Evolutionary conservation across 1,140 invertebrate genomes (phyloP).

Genomic region (Meloidogyne exigua): DNA sequence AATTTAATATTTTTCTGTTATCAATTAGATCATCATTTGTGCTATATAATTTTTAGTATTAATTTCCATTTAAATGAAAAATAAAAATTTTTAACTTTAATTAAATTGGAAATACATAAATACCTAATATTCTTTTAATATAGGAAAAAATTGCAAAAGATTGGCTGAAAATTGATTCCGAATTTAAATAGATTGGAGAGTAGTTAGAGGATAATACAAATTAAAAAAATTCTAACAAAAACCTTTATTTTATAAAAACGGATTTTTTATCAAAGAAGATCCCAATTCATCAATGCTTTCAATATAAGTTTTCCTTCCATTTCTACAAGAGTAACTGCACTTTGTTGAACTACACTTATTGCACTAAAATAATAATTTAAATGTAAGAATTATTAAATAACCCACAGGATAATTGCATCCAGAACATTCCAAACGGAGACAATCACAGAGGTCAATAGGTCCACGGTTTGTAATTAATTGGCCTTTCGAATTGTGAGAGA

Average conservation of each 20-base stretch:
- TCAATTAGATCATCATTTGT: no score
- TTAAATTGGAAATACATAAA: no score
- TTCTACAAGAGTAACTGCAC: slow-evolving; percentile 35
- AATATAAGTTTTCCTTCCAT: slow-evolving; percentile 14
- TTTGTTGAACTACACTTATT: slow-evolving; percentile 31
- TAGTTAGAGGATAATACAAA: neutral
- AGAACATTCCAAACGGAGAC: slow-evolving; percentile 33
- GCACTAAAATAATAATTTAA: no score
- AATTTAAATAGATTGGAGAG: no score
- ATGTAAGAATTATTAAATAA: no score
- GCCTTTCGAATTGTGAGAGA: neutral
- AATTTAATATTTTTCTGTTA: no score
- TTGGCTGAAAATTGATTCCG: no score
- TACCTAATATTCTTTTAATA: no score
- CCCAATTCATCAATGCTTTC: slow-evolving; percentile 16
- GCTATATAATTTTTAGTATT: no score
- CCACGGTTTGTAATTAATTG: neutral
- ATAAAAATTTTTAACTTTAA: no score
- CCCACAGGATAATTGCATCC: slow-evolving; percentile 33
- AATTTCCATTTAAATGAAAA: no score
- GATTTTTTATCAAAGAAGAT: slow-evolving; percentile 1
- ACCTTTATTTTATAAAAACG: slow-evolving; percentile 10
- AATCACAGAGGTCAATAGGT: slow-evolving; percentile 42
- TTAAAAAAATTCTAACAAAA: neutral
- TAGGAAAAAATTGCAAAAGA: no score